Percentiles rank a stretch among this genome's conserved stretches.
Evolutionary conservation across 2,113 vertebrate species (phyloP).

Genomic region (Mobula hypostoma): DNA sequence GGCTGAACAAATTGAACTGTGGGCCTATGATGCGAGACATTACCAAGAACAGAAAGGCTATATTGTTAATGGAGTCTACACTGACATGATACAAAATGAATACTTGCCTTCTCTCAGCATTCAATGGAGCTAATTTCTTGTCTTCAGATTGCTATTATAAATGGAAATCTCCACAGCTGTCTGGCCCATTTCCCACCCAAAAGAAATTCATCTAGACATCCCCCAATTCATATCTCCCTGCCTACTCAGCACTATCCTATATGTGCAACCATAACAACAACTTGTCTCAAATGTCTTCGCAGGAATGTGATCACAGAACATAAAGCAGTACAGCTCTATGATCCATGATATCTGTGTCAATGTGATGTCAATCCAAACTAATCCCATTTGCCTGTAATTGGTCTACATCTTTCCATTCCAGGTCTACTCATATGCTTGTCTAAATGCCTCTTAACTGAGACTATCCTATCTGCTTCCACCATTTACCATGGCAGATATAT

Average conservation of each 20-base stretch:
- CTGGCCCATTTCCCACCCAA: background rate
- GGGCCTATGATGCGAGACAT: background rate
- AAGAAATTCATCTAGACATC: background rate
- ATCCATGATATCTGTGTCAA: too few relatives aligned
- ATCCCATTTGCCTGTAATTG: too few relatives aligned
- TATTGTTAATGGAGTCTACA: background rate
- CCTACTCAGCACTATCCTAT: background rate
- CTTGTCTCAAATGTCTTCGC: background rate
- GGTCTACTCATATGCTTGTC: too few relatives aligned
- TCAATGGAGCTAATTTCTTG: background rate
- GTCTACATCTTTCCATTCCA: too few relatives aligned
- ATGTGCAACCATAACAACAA: background rate
- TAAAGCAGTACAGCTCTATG: too few relatives aligned
- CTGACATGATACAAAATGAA: background rate
- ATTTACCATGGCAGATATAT: too few relatives aligned
- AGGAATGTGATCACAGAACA: background rate
- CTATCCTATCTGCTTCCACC: too few relatives aligned
- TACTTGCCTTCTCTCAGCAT: background rate
- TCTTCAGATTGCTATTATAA: background rate
- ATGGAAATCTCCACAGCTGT: background rate
- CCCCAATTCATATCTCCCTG: too few relatives aligned
- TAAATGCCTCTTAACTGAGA: too few relatives aligned
- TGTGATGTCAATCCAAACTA: too few relatives aligned
- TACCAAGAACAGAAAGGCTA: background rate
- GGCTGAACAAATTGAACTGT: background rate